Percentiles rank a stretch among this genome's conserved stretches.
Conservation (phyloP, 2,113 vertebrate genomes). For the Sialia sialis region DNA sequence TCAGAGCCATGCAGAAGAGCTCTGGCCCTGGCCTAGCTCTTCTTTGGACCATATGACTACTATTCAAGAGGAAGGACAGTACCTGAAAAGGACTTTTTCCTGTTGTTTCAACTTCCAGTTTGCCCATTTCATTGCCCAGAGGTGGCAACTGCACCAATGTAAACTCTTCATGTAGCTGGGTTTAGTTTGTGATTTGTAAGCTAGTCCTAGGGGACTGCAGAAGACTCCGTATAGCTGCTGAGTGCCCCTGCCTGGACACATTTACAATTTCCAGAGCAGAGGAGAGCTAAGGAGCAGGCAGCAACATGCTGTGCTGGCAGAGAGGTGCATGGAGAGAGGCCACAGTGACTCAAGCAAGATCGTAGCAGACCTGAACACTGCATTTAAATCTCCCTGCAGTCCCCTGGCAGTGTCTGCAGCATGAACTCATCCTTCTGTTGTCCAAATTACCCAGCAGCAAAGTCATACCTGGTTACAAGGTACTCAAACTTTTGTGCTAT, state of each 20-base stretch:
- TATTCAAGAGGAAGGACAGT: background rate
- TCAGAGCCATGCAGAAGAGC: background rate
- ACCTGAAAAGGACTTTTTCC: background rate
- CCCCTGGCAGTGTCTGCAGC: background rate
- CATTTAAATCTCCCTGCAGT: background rate
- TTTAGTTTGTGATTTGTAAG: background rate
- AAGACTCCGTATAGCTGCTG: background rate
- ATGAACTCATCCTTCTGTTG: background rate
- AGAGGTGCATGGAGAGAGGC: background rate
- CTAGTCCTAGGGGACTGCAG: too few species aligned
- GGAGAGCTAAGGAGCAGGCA: background rate
- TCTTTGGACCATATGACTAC: background rate
- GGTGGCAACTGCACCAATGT: background rate
- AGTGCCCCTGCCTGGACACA: background rate
- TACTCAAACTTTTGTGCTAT: background rate
- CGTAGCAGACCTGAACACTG: background rate
- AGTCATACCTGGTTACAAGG: background rate
- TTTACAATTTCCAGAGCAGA: background rate
- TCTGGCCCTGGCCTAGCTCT: background rate
- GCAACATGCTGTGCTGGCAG: background rate
- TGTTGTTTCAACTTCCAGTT: background rate
- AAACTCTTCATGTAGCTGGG: background rate
- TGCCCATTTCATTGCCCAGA: background rate
- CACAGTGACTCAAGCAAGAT: background rate
- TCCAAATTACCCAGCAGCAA: background rate